Conservation (phyloP, 2,888 invertebrate species). For the Phyto melanocephala region DNA sequence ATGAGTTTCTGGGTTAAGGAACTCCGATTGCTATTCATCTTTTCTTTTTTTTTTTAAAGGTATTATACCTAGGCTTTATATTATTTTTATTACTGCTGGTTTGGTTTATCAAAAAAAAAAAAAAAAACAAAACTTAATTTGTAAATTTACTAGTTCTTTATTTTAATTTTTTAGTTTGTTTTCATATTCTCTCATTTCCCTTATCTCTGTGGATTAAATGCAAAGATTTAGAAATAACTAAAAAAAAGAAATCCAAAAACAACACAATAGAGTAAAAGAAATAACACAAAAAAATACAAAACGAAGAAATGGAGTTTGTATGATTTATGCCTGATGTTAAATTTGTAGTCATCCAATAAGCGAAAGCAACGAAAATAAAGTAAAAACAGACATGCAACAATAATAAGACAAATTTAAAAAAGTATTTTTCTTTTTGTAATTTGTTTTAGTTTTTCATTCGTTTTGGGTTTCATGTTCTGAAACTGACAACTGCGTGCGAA, state of each 20-base stretch:
- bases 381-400: constrained; percentile 16
- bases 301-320: constrained; percentile 5
- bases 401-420: not conserved
- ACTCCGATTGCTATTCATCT: not conserved
- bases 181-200: not conserved
- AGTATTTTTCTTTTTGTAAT: too few species aligned
- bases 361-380: constrained; percentile 15
- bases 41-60: not conserved
- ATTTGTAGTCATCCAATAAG: constrained; percentile 45
- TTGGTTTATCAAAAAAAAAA: too few species aligned
- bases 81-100: too few species aligned
- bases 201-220: constrained; percentile 20
- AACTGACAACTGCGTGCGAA: constrained; percentile 52
- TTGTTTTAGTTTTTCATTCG: too few species aligned
- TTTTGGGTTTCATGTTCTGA: constrained; percentile 39
- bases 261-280: not conserved
- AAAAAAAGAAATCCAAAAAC: not conserved
- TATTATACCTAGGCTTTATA: too few species aligned
- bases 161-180: constrained; percentile 8
- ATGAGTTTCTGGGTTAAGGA: not conserved
- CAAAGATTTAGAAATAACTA: constrained; percentile 30
- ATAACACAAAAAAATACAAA: not conserved
- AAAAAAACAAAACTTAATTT: constrained; percentile 13
- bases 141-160: constrained; percentile 7
- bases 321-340: constrained; percentile 48